Base-by-base conservation (phyloP, 2,113 vertebrate species). In the Phylloscopus whistleri region DNA sequence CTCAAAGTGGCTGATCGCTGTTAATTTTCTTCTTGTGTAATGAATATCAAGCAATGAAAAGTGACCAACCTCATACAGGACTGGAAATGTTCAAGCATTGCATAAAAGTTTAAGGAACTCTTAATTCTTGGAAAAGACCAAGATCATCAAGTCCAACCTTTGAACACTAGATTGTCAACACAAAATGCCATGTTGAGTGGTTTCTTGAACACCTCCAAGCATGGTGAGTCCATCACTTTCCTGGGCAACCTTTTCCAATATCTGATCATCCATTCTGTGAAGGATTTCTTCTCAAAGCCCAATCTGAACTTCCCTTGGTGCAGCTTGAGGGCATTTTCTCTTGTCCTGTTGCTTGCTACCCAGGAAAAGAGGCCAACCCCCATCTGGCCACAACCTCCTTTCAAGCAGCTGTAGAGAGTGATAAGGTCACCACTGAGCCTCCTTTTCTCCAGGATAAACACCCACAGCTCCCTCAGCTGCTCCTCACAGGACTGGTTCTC, bases 341-440 rank as follows among this genome's bases (percentile, higher is more conserved):
- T 67, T 49, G 26, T 76, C 26, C 20, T 75, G 16, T 48, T 13
- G 9, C 23, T n/a, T 19, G 5, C 10, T n/a, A 33, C 15, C 23
- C 16, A 10, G 41, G n/a, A 39, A 10, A n/a, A 85, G 24, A 31
- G 13, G 4, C 9, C 0, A 2, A 31, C 2, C 8, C 9, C 21
- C 17, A 21, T 6, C 31, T 22, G 26, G 17, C 5, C 1, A 44
- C 31, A 43, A 0, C 4, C 4, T 51, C 27, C 18, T 35, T 35
- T 43, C 31, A 31, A 11, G n/a, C n/a, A n/a, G n/a, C n/a, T n/a
- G n/a, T n/a, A n/a, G n/a, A n/a, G n/a, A n/a, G n/a, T n/a, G n/a
- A n/a, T n/a, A n/a, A n/a, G n/a, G n/a, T n/a, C n/a, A n/a, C n/a
- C n/a, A n/a, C n/a, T n/a, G 44, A 81, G 3, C 5, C 52, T 58